Percentiles rank a stretch among this genome's conserved stretches.
phyloP scores from a whole-genome alignment of 2,797 vertebrate species.

The Pipistrellus nathusii region DNA sequence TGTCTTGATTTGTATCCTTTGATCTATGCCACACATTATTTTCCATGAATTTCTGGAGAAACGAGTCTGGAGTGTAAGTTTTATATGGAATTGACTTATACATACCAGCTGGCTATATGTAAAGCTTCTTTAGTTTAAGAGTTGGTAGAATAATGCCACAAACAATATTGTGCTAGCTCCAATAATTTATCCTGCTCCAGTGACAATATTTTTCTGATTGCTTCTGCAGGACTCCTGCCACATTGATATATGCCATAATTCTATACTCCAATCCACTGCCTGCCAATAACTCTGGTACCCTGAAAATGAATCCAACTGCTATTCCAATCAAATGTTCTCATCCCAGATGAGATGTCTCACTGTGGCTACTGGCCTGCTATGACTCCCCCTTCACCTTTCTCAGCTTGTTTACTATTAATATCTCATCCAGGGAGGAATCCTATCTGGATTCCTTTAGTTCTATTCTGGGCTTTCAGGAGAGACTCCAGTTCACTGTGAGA shows the following conservation, averaged over 20 bases:
- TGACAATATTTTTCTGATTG: constrained; percentile 56
- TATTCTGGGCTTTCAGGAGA: not conserved
- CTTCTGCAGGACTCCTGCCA: constrained; percentile 30
- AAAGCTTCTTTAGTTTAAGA: not conserved
- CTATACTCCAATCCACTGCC: not conserved
- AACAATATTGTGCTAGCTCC: not conserved
- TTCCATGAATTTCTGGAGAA: not conserved
- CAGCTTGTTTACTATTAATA: constrained; percentile 31
- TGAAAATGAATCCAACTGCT: not conserved
- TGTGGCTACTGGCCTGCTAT: constrained; percentile 9
- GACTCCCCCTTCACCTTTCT: not conserved
- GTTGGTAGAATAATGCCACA: not conserved
- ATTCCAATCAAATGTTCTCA: not conserved
- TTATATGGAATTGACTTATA: not conserved
- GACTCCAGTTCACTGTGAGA: not conserved
- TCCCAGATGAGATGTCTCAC: constrained; percentile 61
- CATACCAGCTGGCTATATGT: not conserved
- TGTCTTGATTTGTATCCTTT: not conserved
- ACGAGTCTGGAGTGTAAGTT: not conserved
- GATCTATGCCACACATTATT: not conserved
- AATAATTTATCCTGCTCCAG: not conserved
- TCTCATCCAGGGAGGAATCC: not conserved
- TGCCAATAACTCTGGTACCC: constrained; percentile 38
- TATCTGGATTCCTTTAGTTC: not conserved
- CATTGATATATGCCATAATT: constrained; percentile 32